Conservation (phyloP, 2,797 vertebrate genomes). For the Acestrorhynchus altus region DNA sequence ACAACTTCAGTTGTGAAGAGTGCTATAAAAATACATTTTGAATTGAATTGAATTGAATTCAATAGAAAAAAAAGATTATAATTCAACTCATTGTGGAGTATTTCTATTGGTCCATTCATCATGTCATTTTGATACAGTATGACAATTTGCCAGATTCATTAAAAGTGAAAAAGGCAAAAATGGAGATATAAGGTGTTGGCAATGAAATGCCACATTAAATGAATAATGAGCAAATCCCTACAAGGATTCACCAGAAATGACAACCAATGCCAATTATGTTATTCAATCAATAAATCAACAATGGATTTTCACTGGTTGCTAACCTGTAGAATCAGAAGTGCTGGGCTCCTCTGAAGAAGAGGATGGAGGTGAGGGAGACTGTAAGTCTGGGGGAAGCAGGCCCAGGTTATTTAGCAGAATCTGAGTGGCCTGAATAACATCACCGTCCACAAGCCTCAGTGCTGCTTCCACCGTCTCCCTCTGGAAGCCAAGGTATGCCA, state of each 20-base stretch:
- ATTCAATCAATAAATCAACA: neutral
- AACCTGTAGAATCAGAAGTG: conserved; percentile 64
- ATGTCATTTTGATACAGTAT: too few relatives aligned
- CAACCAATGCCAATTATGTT: neutral
- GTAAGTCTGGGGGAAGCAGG: conserved; percentile 76
- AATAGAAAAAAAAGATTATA: too few relatives aligned
- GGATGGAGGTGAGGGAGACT: conserved; percentile 61
- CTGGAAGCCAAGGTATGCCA: conserved; percentile 88
- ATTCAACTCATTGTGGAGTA: too few relatives aligned
- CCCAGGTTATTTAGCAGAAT: conserved; percentile 86
- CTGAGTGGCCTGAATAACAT: conserved; percentile 85
- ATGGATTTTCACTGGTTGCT: neutral
- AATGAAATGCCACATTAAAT: neutral
- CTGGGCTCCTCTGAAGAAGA: conserved; percentile 72
- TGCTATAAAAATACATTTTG: too few relatives aligned
- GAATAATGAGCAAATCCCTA: neutral
- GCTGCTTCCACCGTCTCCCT: conserved; percentile 73
- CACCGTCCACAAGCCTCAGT: conserved; percentile 81
- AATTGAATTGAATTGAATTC: too few relatives aligned
- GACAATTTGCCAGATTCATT: too few relatives aligned
- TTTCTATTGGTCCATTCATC: too few relatives aligned
- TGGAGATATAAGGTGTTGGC: too few relatives aligned
- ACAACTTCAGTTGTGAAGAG: too few relatives aligned
- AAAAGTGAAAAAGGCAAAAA: neutral
- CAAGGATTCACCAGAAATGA: neutral